phyloP scores from a whole-genome alignment of 2,888 invertebrate genomes.

The Drosophila prolongata region DNA sequence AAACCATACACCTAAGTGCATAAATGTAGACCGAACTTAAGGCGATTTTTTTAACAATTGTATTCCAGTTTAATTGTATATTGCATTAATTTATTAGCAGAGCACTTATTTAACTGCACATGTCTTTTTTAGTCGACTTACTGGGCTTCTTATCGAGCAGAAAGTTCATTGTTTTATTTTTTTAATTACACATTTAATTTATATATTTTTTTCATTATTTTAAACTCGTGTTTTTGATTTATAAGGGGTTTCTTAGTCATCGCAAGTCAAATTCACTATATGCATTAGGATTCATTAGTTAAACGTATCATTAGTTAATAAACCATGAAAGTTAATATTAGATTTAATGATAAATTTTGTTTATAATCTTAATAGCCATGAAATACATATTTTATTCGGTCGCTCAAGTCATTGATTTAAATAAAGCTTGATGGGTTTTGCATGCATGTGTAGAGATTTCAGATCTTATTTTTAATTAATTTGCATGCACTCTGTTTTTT shows the following conservation, averaged over 20 bases:
- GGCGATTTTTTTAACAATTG: neutral
- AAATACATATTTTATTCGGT: constrained; percentile 42
- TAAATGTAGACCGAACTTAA: neutral
- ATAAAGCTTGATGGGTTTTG: constrained; percentile 9
- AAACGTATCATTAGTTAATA: constrained; percentile 57
- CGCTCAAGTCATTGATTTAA: constrained; percentile 27
- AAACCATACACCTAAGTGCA: neutral
- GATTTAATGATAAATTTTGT: constrained; percentile 44
- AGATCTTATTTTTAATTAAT: constrained; percentile 49
- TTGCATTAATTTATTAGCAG: constrained; percentile 8
- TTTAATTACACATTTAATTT: constrained; percentile 12
- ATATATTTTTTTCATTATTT: neutral
- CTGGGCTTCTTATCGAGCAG: constrained; percentile 6
- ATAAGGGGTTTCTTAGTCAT: constrained; percentile 21
- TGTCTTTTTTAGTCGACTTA: constrained; percentile 2
- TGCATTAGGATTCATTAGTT: constrained; percentile 42
- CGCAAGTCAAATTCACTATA: constrained; percentile 25
- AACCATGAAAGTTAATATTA: constrained; percentile 49
- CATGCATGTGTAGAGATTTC: constrained; percentile 11
- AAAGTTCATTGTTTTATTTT: constrained; percentile 9
- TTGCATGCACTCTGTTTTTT: constrained; percentile 48
- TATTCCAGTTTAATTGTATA: constrained; percentile 2
- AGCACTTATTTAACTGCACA: constrained; percentile 17
- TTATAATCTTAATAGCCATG: constrained; percentile 43
- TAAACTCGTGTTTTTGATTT: constrained; percentile 1